Evolutionary conservation across 2,113 vertebrate genomes (phyloP), one percentile per base, ranked within the genome.

Genomic region (Entelurus aequoreus): DNA sequence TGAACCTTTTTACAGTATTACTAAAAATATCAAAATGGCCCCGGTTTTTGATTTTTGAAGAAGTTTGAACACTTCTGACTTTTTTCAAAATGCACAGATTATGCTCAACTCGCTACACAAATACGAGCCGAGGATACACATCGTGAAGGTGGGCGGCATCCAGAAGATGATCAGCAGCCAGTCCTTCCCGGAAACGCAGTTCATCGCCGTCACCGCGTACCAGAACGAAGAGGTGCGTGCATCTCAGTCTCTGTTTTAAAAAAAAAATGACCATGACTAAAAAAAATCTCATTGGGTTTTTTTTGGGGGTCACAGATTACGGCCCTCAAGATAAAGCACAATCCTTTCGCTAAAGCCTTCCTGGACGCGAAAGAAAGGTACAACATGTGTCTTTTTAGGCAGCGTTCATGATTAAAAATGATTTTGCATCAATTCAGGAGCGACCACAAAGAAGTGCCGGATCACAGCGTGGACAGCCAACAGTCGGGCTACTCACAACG

Each of bases 91-190:
- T 36, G 10, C 11, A 9, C 12, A 92, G 91, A 92, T 92, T 46
- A 92, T 92, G 91, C 65, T 92, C 75, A 92, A 92, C 66, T 92
- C 91, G n/a, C 76, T 92, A 66, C 91, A 92, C 84, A 92, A 92
- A 57, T 92, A 92, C 5, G 90, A 92, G 72, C 91, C 91, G 0
- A 86, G 91, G 65, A 91, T 92, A 63, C 91, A 92, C 79, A 90
- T 92, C 0, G 91, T 92, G 68, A 92, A 91, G 69, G 91, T 92
- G 0, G 91, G 91, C 15, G 90, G 90, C 40, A 81, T 90, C 71
- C 91, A 92, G 83, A 92, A 92, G 78, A 91, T 90, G 88, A 91
- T 92, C 81, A 91, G 86, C 83, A 92, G 90, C 63, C 90, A 91
- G 76, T 91, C 91, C 0, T 92, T 92, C 69, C 90, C 91, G 0